Evolutionary conservation across 1,140 invertebrate species (phyloP), one percentile per base, ranked within the genome.

Genomic region (Cydia fagiglandana): DNA sequence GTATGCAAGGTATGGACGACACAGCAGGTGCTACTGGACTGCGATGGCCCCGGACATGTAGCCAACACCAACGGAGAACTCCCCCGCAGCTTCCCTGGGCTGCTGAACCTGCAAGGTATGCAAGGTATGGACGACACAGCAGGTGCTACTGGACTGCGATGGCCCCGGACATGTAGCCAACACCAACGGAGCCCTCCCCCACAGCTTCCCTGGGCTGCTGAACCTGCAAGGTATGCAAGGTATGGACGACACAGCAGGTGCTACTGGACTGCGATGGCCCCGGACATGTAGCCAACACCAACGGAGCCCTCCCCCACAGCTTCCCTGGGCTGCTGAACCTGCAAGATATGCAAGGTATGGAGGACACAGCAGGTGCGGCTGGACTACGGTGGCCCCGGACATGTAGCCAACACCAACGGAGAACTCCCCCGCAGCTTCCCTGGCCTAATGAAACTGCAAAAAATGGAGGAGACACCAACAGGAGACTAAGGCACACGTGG

Each of bases 61-160:
- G 95, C 94, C 80, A 95, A 94, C 81, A 95, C 95, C 80, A 96
- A 96, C 85, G 95, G 95, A 81, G 94, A 94, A n/a, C 82, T 95
- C 73, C 94, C 91, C 4, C 89, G 88, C 75, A 91, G 87, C 77
- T 91, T 91, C 74, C 91, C 91, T 3, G 88, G 88, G 78, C 86
- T 92, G 20, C 82, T 92, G 6, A 92, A 91, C 74, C 76, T 92
- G 75, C 88, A 84, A 86, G 91, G 91, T 90, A 82, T 7, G 20
- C 87, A 84, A 86, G 89, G 91, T 90, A 82, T 6, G 56, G 56
- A 95, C 84, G 95, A 95, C 94, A 24, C 24, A 24, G 24, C 24
- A 24, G 24, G 24, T 1, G 24, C 24, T 2, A 2, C 24, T 24
- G 24, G 24, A 95, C 80, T 95, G 95, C 85, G 94, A 24, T 1